Base-by-base conservation (phyloP, 2,888 invertebrate genomes). In the Adela reaumurella region DNA sequence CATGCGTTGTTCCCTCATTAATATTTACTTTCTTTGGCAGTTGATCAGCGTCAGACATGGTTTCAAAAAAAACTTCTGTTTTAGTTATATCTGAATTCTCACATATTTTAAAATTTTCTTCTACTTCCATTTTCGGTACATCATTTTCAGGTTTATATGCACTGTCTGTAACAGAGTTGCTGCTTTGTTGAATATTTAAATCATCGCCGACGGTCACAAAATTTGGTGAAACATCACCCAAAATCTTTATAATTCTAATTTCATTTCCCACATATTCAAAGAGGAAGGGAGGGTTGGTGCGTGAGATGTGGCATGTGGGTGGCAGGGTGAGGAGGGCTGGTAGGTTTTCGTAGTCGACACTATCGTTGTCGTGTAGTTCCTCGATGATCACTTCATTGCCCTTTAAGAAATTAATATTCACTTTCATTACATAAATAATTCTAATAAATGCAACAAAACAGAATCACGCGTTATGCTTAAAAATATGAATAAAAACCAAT, bases 321-420 rank as follows among this genome's bases (percentile, higher is more conserved):
- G 69, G 63, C 54, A 67, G 53, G 59, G 70, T 67, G 55, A 74
- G 62, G 58, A 77, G 69, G 56, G 71, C 67, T 59, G 77, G 74
- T 70, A 78, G 77, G 67, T 69, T 72, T 57, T 70, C 59, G 71
- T 68, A 74, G 63, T 70, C 69, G 64, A 68, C 63, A 62, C 56
- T 61, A 67, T 77, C 74, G 67, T 73, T 71, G 64, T 76, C 77
- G 56, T 64, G 71, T 58, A 74, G 65, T 67, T 79, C 79, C 67
- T 78, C 80, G 72, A 74, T 72, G 73, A 72, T 70, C 55, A 77
- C 72, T 70, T 74, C 74, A 62, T 65, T 68, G 62, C 67, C 80
- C 79, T 81, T 81, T 71, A 81, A 55, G 51, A 18, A 79, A 76
- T 76, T 74, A 71, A 76, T 76, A 71, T 64, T 61, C 45, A 45